Evolutionary conservation across 30 jellyfish, hydroid and myxozoan species (phyloP).

Genomic region (Cassiopea xamachana): DNA sequence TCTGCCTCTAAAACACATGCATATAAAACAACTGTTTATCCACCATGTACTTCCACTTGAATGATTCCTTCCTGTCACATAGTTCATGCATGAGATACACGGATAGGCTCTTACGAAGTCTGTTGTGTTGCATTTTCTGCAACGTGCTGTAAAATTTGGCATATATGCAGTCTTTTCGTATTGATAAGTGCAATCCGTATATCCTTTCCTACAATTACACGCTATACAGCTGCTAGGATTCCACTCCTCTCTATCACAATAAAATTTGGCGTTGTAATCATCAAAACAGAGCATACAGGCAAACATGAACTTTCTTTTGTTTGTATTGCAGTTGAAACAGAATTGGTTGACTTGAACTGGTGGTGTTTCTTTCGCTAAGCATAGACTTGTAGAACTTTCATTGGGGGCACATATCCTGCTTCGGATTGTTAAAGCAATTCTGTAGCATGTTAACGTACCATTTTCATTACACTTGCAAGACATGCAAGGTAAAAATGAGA

Average conservation of each 20-base stretch:
- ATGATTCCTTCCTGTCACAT: background rate
- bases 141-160: background rate
- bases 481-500: background rate
- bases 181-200: background rate
- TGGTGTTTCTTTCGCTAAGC: background rate
- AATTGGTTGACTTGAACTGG: background rate
- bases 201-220: background rate
- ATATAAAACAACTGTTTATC: constrained; percentile 24
- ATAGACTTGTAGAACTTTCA: background rate
- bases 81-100: constrained; percentile 1
- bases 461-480: constrained; percentile 9
- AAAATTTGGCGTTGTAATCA: background rate
- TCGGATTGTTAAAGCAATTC: background rate
- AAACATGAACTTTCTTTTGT: background rate
- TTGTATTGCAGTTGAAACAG: constrained; percentile 25
- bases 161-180: background rate
- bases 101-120: background rate
- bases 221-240: constrained; percentile 10
- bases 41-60: constrained; percentile 2
- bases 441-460: constrained; percentile 32
- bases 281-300: constrained; percentile 33
- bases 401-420: background rate
- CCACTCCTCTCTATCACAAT: constrained; percentile 1
- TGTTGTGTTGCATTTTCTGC: background rate
- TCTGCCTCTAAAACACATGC: constrained; percentile 39